phyloP scores from a whole-genome alignment of 2,888 invertebrate genomes.

The Prosopocoilus inquinatus region DNA sequence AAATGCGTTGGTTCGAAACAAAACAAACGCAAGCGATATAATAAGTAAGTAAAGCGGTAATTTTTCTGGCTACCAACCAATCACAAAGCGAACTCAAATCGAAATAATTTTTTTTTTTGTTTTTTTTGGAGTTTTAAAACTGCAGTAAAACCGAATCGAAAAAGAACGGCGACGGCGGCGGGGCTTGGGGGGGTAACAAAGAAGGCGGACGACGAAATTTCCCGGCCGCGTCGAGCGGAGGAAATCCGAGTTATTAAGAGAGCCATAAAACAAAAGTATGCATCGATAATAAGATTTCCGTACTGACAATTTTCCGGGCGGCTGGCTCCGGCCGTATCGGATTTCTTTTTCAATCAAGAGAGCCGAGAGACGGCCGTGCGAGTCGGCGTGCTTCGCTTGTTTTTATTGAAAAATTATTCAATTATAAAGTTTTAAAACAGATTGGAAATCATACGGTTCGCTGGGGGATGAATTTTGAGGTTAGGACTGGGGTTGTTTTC shows the following conservation, averaged over 20 bases:
- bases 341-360: slow-evolving; percentile 45
- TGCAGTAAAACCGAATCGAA: too few relatives aligned
- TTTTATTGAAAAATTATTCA: slow-evolving; percentile 53
- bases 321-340: slow-evolving; percentile 35
- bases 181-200: background rate
- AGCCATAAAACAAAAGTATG: slow-evolving; percentile 37
- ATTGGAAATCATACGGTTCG: slow-evolving; percentile 50
- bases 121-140: too few relatives aligned
- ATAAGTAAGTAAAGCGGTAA: too few relatives aligned
- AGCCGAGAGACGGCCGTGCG: slow-evolving; percentile 19
- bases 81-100: too few relatives aligned
- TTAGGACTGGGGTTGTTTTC: slow-evolving; percentile 32
- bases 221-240: slow-evolving; percentile 11
- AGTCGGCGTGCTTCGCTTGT: slow-evolving; percentile 44
- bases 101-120: too few relatives aligned
- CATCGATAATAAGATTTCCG: slow-evolving; percentile 41
- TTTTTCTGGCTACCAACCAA: too few relatives aligned
- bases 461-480: slow-evolving; percentile 37
- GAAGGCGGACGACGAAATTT: slow-evolving; percentile 1
- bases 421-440: slow-evolving; percentile 52
- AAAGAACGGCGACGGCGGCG: too few relatives aligned
- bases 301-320: slow-evolving; percentile 44
- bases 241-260: slow-evolving; percentile 32
- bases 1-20: too few relatives aligned
- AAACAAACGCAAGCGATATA: too few relatives aligned